Evolutionary conservation across 2,113 vertebrate species (phyloP).

Genomic region (Arothron firmamentum): DNA sequence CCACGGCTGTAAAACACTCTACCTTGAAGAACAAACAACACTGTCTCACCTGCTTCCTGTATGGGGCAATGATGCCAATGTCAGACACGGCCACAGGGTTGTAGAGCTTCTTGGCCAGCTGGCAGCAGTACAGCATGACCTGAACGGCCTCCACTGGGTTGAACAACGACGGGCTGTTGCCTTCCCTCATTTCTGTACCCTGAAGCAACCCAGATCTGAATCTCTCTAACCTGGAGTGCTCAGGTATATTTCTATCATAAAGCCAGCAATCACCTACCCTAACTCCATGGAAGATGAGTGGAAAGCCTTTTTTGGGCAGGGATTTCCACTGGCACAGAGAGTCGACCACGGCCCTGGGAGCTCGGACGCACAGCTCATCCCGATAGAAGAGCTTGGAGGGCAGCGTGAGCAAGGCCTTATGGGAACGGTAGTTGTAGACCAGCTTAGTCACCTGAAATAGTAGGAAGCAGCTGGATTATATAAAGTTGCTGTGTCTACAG

Average conservation of each 20-base stretch:
- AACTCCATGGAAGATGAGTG: slow-evolving; percentile 89
- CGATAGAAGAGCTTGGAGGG: slow-evolving; percentile 90
- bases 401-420: slow-evolving; percentile 80
- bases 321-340: slow-evolving; percentile 82
- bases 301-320: slow-evolving; percentile 86
- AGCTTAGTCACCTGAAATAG: slow-evolving; percentile 87
- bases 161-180: slow-evolving; percentile 89
- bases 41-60: slow-evolving; percentile 85
- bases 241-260: background rate
- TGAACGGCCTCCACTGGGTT: slow-evolving; percentile 90
- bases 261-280: slow-evolving; percentile 67
- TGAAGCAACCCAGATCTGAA: slow-evolving; percentile 36
- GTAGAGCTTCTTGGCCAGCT: slow-evolving; percentile 79
- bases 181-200: slow-evolving; percentile 88
- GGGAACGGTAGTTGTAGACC: slow-evolving; percentile 90
- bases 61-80: slow-evolving; percentile 89
- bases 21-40: background rate
- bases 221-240: background rate
- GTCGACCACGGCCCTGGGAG: slow-evolving; percentile 73
- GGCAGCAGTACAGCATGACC: slow-evolving; percentile 89
- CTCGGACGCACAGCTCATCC: slow-evolving; percentile 80
- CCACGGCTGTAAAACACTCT: background rate
- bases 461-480: background rate
- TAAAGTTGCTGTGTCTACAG: background rate
- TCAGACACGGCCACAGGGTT: slow-evolving; percentile 72